Base-by-base conservation (phyloP, 2,888 invertebrate species). In the Ashinkailepas kermadecensis region DNA sequence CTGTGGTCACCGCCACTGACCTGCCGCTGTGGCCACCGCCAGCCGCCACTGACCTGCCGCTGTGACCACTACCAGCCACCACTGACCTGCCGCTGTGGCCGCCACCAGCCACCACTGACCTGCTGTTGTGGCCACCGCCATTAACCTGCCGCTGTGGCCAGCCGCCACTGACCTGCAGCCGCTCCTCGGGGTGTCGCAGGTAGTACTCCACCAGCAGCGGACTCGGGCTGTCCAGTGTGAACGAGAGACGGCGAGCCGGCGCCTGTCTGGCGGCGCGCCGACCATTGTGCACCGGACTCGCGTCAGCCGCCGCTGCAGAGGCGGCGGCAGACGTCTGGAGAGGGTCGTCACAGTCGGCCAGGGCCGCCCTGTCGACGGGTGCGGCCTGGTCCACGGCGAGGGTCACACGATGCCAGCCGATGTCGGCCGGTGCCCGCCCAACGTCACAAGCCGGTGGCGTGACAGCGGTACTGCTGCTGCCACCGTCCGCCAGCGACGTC, bases 141-240 rank as follows among this genome's bases (percentile, higher is more conserved):
- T 3, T 39, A 4, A 4, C 4, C 39, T 4, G 39, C 39, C 39
- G 4, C 39, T 39, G 39, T 39, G 4, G 39, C 39, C 39, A 39
- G 39, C 39, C 39, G 39, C 39, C 39, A 39, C 62, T 62, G 62
- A 70, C 70, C 74, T 74, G 54, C 21, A 56, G 74, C 54, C 56
- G 74, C 21, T 74, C 74, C 74, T 74, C 54, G 6, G 74, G 74
- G 74, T 74, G 74, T 21, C 25, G 56, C 23, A 57, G 57, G 79
- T 79, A 79, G 74, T 80, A 80, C 74, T 81, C 82, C 56, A 92
- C 86, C 13, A 95, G 89, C 83, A 92, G 91, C 0, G 93, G 93
- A 86, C 95, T 94, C 0, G 95, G 95, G 54, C 90, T 89, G 0
- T 94, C 91, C 80, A 95, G 87, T 0, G 93, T 93, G 86, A 95